phyloP scores from a whole-genome alignment of 2,888 invertebrate species.

The Ophion slaviceki region DNA sequence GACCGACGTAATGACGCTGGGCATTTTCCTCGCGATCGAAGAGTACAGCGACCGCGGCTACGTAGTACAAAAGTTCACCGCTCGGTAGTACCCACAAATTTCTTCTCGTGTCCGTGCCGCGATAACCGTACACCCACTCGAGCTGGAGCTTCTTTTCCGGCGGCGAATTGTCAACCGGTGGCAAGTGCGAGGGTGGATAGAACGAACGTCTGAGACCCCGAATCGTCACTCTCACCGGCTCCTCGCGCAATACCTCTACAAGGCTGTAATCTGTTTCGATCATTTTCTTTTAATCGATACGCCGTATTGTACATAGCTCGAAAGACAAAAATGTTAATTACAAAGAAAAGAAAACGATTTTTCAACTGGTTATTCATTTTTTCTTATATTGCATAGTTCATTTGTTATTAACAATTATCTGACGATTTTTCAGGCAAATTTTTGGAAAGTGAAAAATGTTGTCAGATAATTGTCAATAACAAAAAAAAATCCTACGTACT shows the following conservation, averaged over 20 bases:
- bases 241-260: constrained; percentile 93
- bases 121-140: constrained; percentile 98
- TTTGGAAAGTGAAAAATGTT: too few species aligned
- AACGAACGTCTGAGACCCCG: constrained; percentile 93
- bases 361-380: too few species aligned
- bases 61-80: constrained; percentile 96
- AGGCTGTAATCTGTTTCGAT: constrained; percentile 89
- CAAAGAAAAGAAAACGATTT: not conserved
- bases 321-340: not conserved
- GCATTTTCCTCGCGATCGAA: constrained; percentile 94
- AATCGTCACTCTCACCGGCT: constrained; percentile 93
- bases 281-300: not conserved
- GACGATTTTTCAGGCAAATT: too few species aligned
- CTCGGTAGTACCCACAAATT: constrained; percentile 97
- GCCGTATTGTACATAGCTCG: too few species aligned
- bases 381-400: too few species aligned
- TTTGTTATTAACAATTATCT: too few species aligned
- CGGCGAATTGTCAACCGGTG: constrained; percentile 92
- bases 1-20: constrained; percentile 95
- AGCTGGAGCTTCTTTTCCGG: constrained; percentile 95
- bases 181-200: constrained; percentile 94
- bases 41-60: constrained; percentile 95
- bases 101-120: constrained; percentile 94
- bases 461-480: too few species aligned
- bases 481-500: too few species aligned